A percentile compares a stretch with the other conserved stretches of the same genome.
phyloP scores from a whole-genome alignment of 1,140 invertebrate species.

The Drosophila biarmipes region DNA sequence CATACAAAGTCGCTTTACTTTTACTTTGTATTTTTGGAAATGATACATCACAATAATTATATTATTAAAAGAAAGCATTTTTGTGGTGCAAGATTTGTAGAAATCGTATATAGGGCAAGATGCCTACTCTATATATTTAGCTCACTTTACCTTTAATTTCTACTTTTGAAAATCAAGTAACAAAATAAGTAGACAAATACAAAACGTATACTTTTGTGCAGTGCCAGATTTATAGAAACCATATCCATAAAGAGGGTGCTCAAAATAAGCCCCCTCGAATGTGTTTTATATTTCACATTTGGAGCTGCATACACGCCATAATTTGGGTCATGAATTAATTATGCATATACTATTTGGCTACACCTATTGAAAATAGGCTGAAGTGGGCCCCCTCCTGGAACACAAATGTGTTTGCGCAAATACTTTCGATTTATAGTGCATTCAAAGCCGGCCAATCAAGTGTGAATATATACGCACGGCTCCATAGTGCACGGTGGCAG shows the following conservation, averaged over 20 bases:
- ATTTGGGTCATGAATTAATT: conserved; percentile 24
- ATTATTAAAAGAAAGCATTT: no score
- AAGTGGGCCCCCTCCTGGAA: conserved; percentile 7
- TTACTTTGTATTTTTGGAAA: no score
- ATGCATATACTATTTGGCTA: conserved; percentile 17
- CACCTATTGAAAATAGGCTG: conserved; percentile 4
- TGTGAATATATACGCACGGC: conserved; percentile 28
- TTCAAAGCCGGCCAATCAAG: conserved; percentile 36
- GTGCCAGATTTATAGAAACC: no score
- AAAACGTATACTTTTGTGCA: no score
- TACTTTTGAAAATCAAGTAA: no score
- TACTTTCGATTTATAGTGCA: conserved; percentile 41
- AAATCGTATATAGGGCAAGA: no score
- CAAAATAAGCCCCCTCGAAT: not conserved
- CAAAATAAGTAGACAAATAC: no score
- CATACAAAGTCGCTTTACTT: no score
- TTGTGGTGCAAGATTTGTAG: no score
- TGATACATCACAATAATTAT: no score
- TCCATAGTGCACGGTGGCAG: conserved; percentile 7
- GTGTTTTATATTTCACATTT: not conserved
- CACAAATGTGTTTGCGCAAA: conserved; percentile 26
- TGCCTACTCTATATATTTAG: no score
- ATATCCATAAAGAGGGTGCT: not conserved
- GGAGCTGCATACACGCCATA: conserved; percentile 4
- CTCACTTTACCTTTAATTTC: no score